A percentile compares a stretch with the other conserved stretches of the same genome.
phyloP scores from a whole-genome alignment of 2,797 vertebrate genomes.

The Echeneis naucrates region DNA sequence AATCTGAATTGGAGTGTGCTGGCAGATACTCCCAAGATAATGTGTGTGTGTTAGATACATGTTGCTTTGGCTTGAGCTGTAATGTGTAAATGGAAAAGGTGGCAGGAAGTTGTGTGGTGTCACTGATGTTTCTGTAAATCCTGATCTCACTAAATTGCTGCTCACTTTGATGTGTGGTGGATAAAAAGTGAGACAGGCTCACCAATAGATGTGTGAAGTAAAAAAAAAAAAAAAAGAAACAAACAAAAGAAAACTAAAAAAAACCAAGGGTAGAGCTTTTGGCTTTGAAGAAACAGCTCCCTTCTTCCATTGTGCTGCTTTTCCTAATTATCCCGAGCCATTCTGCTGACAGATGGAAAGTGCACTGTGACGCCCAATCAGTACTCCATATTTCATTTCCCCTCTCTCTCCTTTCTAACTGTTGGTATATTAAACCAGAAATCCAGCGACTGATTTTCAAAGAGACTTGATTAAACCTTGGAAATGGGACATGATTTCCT shows the following conservation, averaged over 20 bases:
- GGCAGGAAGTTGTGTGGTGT: slow-evolving; percentile 31
- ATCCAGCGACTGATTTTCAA: slow-evolving; percentile 68
- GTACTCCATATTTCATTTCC: slow-evolving; percentile 64
- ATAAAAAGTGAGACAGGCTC: slow-evolving; percentile 38
- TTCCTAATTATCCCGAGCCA: slow-evolving; percentile 64
- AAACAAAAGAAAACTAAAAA: no score
- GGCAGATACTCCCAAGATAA: slow-evolving; percentile 22
- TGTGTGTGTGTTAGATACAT: slow-evolving; percentile 14
- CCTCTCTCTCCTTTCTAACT: slow-evolving; percentile 39
- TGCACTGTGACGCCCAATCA: slow-evolving; percentile 62
- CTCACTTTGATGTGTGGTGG: slow-evolving; percentile 36
- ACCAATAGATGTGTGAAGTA: slow-evolving; percentile 31
- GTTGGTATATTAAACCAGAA: slow-evolving; percentile 70
- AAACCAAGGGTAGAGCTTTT: slow-evolving; percentile 23
- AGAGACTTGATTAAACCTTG: slow-evolving; percentile 79
- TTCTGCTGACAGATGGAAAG: slow-evolving; percentile 69
- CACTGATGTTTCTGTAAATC: slow-evolving; percentile 51
- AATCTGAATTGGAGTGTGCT: slow-evolving; percentile 10
- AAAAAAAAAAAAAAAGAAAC: slow-evolving; percentile 4
- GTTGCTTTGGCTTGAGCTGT: slow-evolving; percentile 42
- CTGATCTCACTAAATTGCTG: slow-evolving; percentile 34
- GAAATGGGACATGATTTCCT: slow-evolving; percentile 73
- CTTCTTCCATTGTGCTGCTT: slow-evolving; percentile 56
- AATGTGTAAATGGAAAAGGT: slow-evolving; percentile 33
- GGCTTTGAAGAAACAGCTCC: slow-evolving; percentile 41